Percentiles rank a stretch among this genome's conserved stretches.
These are phyloP conservation scores for Caenorhabditis sp. DNA, from an alignment of 2,888 invertebrate genomes.

Conservation along the genomic window DNA sequence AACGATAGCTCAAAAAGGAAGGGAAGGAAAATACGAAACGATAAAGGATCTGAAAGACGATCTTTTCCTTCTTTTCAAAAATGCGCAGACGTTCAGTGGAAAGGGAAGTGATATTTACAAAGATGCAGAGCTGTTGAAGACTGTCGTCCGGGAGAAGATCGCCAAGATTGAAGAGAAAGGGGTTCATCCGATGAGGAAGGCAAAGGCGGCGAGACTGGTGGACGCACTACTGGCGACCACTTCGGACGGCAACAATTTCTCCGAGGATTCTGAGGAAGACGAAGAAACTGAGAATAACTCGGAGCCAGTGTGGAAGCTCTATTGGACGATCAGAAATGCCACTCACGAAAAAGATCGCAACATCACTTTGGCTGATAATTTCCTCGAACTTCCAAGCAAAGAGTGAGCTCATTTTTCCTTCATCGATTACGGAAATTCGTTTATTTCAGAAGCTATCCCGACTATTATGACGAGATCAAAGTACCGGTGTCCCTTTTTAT, in stretches of 20 bases:
- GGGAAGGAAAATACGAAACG: conserved; percentile 84
- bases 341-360: conserved; percentile 67
- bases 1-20: conserved; percentile 90
- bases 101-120: conserved; percentile 96
- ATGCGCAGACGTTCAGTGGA: conserved; percentile 94
- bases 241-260: conserved; percentile 80
- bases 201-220: conserved; percentile 63
- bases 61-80: conserved; percentile 90
- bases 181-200: conserved; percentile 58
- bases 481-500: conserved; percentile 94
- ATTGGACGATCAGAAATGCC: conserved; percentile 82
- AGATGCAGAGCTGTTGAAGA: conserved; percentile 89
- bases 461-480: conserved; percentile 97
- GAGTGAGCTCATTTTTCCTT: conserved; percentile 45
- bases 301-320: conserved; percentile 90
- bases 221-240: conserved; percentile 70
- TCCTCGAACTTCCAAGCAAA: conserved; percentile 90
- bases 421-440: not conserved
- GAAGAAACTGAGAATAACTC: conserved; percentile 80
- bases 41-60: conserved; percentile 91
- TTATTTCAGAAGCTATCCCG: conserved; percentile 85
- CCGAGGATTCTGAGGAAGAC: conserved; percentile 83
- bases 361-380: conserved; percentile 90
- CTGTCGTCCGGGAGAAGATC: conserved; percentile 79
- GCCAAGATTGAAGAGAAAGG: conserved; percentile 61